phyloP scores from a whole-genome alignment of 1,140 invertebrate genomes.

The Drosophila sp. region DNA sequence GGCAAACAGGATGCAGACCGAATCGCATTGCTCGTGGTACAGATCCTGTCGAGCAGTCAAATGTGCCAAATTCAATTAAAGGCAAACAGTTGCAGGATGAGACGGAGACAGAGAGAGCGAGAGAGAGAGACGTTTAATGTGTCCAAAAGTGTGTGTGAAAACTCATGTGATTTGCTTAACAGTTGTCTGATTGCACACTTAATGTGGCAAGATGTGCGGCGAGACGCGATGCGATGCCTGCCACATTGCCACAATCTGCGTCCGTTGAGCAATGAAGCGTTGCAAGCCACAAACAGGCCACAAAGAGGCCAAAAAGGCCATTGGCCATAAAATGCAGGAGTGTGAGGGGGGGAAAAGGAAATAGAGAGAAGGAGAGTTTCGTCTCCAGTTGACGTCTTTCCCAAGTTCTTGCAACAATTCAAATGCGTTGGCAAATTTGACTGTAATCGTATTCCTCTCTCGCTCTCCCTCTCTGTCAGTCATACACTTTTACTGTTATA shows the following conservation, averaged over 20 bases:
- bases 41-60: conserved; percentile 89
- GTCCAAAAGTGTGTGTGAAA: conserved; percentile 9
- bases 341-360: not conserved
- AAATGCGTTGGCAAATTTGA: not conserved
- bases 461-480: not conserved
- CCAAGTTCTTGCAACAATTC: not conserved
- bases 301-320: conserved; percentile 8
- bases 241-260: not conserved
- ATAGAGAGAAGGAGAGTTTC: not conserved
- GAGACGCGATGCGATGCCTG: too few relatives aligned
- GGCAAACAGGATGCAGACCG: conserved; percentile 97
- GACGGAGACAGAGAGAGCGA: not conserved
- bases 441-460: not conserved
- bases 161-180: conserved; percentile 50
- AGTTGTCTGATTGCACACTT: conserved; percentile 51
- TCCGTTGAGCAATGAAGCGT: conserved; percentile 38
- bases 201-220: conserved; percentile 34
- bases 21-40: conserved; percentile 97
- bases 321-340: not conserved
- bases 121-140: not conserved
- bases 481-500: not conserved
- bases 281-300: conserved; percentile 23
- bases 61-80: conserved; percentile 33
- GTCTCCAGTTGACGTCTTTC: not conserved
- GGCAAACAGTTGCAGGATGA: too few relatives aligned